phyloP scores from a whole-genome alignment of 2,888 invertebrate genomes.

The Lepidochitona cinerea region DNA sequence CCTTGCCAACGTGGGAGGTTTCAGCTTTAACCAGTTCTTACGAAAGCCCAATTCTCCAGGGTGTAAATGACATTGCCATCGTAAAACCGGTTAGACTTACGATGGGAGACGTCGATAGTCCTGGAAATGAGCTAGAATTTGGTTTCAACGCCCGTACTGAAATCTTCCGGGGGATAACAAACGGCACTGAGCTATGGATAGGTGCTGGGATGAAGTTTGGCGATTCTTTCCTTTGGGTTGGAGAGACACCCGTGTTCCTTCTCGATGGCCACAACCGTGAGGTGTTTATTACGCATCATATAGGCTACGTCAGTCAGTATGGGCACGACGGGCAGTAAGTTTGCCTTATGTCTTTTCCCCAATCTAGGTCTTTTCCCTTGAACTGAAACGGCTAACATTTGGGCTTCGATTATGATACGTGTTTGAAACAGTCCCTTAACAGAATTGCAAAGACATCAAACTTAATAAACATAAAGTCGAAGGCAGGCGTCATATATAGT shows the following conservation, averaged over 20 bases:
- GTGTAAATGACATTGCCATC: neutral
- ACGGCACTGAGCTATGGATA: conserved; percentile 8
- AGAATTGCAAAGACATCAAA: no score
- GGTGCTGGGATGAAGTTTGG: conserved; percentile 17
- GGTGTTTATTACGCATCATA: neutral
- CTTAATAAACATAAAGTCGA: no score
- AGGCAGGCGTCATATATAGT: no score
- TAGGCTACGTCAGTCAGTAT: neutral
- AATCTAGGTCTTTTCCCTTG: no score
- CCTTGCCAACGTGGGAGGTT: neutral
- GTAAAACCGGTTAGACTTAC: neutral
- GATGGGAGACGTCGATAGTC: neutral
- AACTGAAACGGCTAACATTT: no score
- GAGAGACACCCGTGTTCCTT: neutral
- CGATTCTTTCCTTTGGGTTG: conserved; percentile 6
- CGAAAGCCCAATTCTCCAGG: neutral
- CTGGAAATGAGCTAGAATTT: neutral
- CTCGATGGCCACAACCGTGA: neutral
- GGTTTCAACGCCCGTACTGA: neutral
- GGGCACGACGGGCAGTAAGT: conserved; percentile 10
- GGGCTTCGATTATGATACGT: no score
- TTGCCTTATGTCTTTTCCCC: no score
- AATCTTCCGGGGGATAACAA: neutral
- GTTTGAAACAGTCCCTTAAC: no score
- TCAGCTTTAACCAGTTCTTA: neutral